Conservation (phyloP, 2,888 invertebrate species). For the Cerastis leucographa region DNA sequence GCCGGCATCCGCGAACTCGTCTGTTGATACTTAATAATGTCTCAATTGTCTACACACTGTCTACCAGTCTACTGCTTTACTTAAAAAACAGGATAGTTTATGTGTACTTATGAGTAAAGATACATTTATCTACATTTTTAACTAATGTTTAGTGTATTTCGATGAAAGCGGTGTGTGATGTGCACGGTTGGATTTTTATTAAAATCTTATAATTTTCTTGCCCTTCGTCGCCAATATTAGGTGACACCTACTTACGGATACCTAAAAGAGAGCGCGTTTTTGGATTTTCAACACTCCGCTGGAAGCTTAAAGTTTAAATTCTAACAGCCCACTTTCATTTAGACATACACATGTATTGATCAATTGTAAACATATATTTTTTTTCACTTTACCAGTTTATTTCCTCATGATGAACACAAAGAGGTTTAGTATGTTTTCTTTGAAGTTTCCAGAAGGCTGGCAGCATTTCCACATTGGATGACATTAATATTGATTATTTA, state of each 20-base stretch:
- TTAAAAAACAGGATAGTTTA: not conserved
- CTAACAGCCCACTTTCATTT: not conserved
- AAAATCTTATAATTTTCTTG: not conserved
- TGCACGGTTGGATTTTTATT: not conserved
- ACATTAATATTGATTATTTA: no score
- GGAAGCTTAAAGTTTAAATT: not conserved
- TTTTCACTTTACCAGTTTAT: not conserved
- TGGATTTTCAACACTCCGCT: not conserved
- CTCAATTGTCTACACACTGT: constrained; percentile 50
- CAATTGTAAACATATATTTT: not conserved
- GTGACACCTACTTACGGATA: not conserved
- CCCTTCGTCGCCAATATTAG: not conserved
- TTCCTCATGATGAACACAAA: not conserved
- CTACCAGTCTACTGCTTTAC: constrained; percentile 3
- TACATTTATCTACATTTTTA: not conserved
- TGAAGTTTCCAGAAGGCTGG: not conserved
- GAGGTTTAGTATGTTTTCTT: not conserved
- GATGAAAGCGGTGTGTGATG: no score
- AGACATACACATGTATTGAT: not conserved
- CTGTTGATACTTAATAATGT: constrained; percentile 62
- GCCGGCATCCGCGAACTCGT: constrained; percentile 26
- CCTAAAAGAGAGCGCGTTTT: not conserved
- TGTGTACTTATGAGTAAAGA: not conserved
- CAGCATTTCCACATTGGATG: no score
- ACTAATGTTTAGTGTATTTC: not conserved